Evolutionary conservation across 1,140 invertebrate genomes (phyloP).

Genomic region (Bombus pyrosoma): DNA sequence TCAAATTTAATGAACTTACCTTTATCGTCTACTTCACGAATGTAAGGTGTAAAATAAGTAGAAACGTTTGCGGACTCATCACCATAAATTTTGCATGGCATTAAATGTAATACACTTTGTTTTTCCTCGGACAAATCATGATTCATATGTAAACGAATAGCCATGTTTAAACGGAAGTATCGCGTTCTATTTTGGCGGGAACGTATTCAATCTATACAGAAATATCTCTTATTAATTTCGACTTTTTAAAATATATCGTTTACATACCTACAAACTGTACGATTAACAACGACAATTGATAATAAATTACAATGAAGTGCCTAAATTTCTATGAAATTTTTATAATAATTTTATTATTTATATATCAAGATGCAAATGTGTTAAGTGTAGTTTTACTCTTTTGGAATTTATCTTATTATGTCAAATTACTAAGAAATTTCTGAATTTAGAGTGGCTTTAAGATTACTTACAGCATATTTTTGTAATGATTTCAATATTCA

Average conservation of each 20-base stretch:
- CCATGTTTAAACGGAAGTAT: conserved; percentile 73
- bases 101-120: conserved; percentile 84
- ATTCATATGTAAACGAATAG: conserved; percentile 83
- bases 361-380: not conserved
- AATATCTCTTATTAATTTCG: not conserved
- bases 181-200: conserved; percentile 35
- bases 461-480: not conserved
- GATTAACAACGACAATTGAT: not conserved
- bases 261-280: not conserved
- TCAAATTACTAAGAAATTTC: not conserved
- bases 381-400: not conserved
- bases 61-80: conserved; percentile 88
- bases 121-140: conserved; percentile 76
- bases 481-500: not conserved
- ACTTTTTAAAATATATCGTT: not conserved
- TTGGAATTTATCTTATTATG: not conserved
- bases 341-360: not conserved
- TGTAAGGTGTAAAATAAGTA: conserved; percentile 87
- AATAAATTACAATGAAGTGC: not conserved
- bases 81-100: conserved; percentile 89
- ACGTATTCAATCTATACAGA: not conserved
- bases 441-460: not conserved
- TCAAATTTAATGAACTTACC: conserved; percentile 66
- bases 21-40: conserved; percentile 80
- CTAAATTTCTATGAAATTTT: too few species aligned